phyloP scores from a whole-genome alignment of 2,113 vertebrate species.

The Pygoscelis adeliae region DNA sequence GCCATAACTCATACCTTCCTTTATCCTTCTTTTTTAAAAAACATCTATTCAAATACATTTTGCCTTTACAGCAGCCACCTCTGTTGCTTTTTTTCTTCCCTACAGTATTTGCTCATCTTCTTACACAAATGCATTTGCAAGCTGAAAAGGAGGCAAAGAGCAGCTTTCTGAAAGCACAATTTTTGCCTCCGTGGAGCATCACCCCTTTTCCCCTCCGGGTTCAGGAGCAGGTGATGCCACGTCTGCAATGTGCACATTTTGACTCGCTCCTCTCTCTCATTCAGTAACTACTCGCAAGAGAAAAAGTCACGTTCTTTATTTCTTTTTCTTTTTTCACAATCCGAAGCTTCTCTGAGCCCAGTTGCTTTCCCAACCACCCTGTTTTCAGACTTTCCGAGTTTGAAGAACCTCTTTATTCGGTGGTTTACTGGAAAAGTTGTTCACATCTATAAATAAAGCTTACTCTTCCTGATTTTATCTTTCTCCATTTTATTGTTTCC shows the following conservation, averaged over 20 bases:
- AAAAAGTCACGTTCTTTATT: background rate
- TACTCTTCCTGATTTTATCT: slow-evolving; percentile 54
- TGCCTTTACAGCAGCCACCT: background rate
- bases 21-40: background rate
- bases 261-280: background rate
- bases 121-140: background rate
- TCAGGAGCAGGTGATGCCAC: background rate
- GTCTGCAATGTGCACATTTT: background rate
- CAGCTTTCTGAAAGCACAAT: background rate
- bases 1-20: background rate
- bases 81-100: too few relatives aligned
- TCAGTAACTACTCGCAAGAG: background rate
- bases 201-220: background rate
- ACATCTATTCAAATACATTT: background rate
- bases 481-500: slow-evolving; percentile 47
- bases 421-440: slow-evolving; percentile 65
- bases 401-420: background rate
- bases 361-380: background rate
- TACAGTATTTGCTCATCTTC: background rate
- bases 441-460: slow-evolving; percentile 33
- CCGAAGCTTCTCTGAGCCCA: background rate
- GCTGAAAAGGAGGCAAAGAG: background rate
- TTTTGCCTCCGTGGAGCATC: background rate
- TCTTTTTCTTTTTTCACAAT: background rate
- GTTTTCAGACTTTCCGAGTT: background rate